A percentile compares a stretch with the other conserved stretches of the same genome.
Evolutionary conservation across 1,140 invertebrate species (phyloP).

Genomic region (Diuraphis noxia): DNA sequence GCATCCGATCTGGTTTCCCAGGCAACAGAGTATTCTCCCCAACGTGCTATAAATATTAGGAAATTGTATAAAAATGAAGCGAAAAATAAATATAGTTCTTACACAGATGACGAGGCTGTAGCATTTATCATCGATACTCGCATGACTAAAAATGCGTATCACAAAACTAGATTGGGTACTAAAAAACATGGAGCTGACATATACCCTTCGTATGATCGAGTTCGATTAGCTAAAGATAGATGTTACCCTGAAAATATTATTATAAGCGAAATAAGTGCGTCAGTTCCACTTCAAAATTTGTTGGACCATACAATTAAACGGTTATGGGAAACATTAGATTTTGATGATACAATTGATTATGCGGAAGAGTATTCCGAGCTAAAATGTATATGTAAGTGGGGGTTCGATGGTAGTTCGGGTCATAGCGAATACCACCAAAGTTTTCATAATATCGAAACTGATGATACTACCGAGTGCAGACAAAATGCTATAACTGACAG

Average conservation of each 20-base stretch:
- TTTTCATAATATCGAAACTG: not conserved
- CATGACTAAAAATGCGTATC: not conserved
- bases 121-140: not conserved
- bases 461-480: not conserved
- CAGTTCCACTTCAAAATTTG: not conserved
- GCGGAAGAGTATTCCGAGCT: not conserved
- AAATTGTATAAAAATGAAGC: not conserved
- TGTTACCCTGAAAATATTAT: slow-evolving; percentile 35
- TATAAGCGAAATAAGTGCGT: not conserved
- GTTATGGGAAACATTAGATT: not conserved
- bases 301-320: not conserved
- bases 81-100: not conserved
- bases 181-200: slow-evolving; percentile 10
- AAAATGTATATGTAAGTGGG: not conserved
- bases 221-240: not conserved
- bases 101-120: slow-evolving; percentile 26
- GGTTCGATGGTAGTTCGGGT: slow-evolving; percentile 24
- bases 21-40: slow-evolving; percentile 10
- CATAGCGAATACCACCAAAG: slow-evolving; percentile 8
- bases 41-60: not conserved
- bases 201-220: slow-evolving; percentile 19
- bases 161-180: not conserved
- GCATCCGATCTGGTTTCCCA: slow-evolving; percentile 4
- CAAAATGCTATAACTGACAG: slow-evolving; percentile 14
- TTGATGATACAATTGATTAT: not conserved